phyloP scores from a whole-genome alignment of 2,797 vertebrate genomes.

The Diglossa cyanea region DNA sequence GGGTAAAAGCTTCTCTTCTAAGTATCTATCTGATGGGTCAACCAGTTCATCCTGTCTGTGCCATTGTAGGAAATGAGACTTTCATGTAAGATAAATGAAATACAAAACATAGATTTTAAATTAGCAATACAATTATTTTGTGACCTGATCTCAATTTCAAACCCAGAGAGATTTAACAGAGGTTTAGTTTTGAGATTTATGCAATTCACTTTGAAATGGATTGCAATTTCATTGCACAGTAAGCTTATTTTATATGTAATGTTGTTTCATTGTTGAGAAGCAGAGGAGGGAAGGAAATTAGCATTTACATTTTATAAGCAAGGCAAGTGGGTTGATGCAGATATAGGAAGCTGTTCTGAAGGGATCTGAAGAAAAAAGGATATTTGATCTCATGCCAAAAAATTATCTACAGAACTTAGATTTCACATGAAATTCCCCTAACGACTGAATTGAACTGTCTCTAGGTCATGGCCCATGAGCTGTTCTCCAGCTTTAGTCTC shows the following conservation, averaged over 20 bases:
- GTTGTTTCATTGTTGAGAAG: neutral
- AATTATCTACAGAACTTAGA: constrained; percentile 12
- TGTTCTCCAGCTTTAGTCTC: constrained; percentile 80
- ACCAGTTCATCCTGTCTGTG: neutral
- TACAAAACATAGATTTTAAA: neutral
- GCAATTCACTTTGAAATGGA: neutral
- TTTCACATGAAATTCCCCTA: constrained; percentile 62
- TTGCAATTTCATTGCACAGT: neutral
- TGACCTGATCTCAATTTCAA: neutral
- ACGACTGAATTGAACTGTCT: constrained; percentile 75
- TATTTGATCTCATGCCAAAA: constrained; percentile 7
- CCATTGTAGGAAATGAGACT: neutral
- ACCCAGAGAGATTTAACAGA: neutral
- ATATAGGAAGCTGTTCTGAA: neutral
- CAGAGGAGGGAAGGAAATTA: neutral
- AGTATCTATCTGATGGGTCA: neutral
- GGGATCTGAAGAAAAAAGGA: neutral
- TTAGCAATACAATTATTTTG: neutral
- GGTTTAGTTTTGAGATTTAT: neutral
- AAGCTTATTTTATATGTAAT: neutral
- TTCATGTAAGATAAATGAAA: neutral
- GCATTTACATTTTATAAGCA: neutral
- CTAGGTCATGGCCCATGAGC: constrained; percentile 81
- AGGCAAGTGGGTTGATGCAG: neutral
- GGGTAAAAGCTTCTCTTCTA: neutral